phyloP scores from a whole-genome alignment of 2,113 vertebrate species.

The Rousettus leschenaultii region DNA sequence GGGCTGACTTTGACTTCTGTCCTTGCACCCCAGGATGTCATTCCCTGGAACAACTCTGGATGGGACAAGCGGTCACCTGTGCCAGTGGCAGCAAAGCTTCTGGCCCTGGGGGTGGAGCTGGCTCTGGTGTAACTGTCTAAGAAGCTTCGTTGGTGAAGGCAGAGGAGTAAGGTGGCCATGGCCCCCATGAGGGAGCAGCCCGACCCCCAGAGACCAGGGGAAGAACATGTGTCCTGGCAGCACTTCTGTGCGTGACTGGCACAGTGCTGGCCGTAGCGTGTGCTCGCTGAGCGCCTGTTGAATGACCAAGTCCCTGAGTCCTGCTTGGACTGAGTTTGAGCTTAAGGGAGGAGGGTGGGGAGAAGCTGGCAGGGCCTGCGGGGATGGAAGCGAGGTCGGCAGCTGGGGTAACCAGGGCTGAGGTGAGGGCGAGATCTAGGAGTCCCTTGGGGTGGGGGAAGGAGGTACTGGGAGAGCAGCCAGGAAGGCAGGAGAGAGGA shows the following conservation, averaged over 20 bases:
- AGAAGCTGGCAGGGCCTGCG: rapidly evolving
- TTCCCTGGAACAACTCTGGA: not conserved
- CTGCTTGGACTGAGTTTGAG: not conserved
- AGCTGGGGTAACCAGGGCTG: not conserved
- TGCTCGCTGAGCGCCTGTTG: not conserved
- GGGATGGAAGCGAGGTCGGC: not conserved
- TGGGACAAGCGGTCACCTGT: not conserved
- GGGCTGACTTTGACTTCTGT: not conserved
- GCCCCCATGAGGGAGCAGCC: not conserved
- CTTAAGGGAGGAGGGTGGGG: not conserved
- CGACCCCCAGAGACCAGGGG: not conserved
- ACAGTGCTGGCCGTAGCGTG: not conserved
- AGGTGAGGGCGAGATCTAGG: not conserved
- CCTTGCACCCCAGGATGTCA: no score
- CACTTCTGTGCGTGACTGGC: not conserved
- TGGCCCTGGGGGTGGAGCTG: no score
- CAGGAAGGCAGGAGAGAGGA: not conserved
- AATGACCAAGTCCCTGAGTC: not conserved
- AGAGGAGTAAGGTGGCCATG: rapidly evolving
- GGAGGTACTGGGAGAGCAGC: not conserved
- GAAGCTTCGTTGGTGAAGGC: not conserved
- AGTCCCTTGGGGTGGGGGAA: not conserved
- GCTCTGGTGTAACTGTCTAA: not conserved
- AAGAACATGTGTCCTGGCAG: not conserved
- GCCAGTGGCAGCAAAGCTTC: not conserved